phyloP scores from a whole-genome alignment of 2,888 invertebrate species.

The Acleris literana region DNA sequence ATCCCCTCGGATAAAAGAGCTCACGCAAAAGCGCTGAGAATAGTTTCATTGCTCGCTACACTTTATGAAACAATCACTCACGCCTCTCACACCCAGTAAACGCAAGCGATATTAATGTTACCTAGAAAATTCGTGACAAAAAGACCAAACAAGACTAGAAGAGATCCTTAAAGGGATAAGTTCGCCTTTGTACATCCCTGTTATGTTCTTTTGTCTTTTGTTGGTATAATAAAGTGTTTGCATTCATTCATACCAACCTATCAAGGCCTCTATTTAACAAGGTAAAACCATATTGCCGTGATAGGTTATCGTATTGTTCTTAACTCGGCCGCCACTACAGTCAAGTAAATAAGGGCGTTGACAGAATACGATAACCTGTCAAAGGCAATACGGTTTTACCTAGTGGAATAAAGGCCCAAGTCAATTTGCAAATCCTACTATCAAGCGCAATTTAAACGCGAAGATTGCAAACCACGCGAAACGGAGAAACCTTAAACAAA shows the following conservation, averaged over 20 bases:
- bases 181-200: too few relatives aligned
- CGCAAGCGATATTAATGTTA: conserved; percentile 27
- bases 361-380: too few relatives aligned
- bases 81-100: conserved; percentile 25
- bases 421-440: conserved; percentile 9
- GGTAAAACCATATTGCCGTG: too few relatives aligned
- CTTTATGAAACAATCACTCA: conserved; percentile 32
- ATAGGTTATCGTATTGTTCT: too few relatives aligned
- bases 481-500: conserved; percentile 46
- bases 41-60: conserved; percentile 54
- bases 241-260: neutral
- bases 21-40: conserved; percentile 62
- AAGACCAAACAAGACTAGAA: too few relatives aligned
- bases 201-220: too few relatives aligned
- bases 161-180: too few relatives aligned
- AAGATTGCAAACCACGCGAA: conserved; percentile 3
- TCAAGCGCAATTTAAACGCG: neutral
- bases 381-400: too few relatives aligned
- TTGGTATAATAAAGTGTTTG: too few relatives aligned
- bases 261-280: neutral
- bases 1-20: conserved; percentile 68
- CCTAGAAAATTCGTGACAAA: conserved; percentile 20
- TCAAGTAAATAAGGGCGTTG: too few relatives aligned
- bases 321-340: too few relatives aligned
- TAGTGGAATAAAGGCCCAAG: neutral